phyloP scores from a whole-genome alignment of 2,797 vertebrate genomes.

The Chelmon rostratus region DNA sequence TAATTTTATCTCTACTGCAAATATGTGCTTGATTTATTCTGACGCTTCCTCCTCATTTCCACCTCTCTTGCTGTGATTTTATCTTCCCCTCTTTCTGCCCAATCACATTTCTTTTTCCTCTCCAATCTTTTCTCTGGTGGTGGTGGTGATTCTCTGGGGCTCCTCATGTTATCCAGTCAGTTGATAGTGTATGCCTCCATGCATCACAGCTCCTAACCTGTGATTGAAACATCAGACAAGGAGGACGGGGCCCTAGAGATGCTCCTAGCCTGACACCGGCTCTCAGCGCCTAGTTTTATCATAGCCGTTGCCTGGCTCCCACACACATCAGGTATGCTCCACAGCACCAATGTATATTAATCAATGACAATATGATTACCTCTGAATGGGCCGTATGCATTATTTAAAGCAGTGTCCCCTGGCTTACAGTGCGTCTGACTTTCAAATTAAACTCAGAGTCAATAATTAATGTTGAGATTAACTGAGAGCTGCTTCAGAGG shows the following conservation, averaged over 20 bases:
- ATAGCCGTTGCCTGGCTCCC: constrained; percentile 68
- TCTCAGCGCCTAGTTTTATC: constrained; percentile 78
- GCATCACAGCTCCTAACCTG: constrained; percentile 78
- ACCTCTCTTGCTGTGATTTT: constrained; percentile 37
- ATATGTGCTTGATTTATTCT: constrained; percentile 22
- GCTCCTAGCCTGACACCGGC: constrained; percentile 70
- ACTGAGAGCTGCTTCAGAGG: constrained; percentile 80
- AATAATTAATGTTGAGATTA: constrained; percentile 89
- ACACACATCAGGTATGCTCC: constrained; percentile 83
- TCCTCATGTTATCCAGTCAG: constrained; percentile 79
- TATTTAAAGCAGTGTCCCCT: constrained; percentile 86
- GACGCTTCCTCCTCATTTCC: constrained; percentile 24
- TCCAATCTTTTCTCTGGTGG: constrained; percentile 45
- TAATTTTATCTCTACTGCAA: constrained; percentile 17
- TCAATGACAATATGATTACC: constrained; percentile 87
- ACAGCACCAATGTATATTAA: constrained; percentile 83
- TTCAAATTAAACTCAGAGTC: constrained; percentile 87
- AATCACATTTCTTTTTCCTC: constrained; percentile 47
- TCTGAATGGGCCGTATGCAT: constrained; percentile 86
- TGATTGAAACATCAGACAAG: constrained; percentile 86
- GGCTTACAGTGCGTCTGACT: constrained; percentile 85
- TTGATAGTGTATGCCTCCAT: constrained; percentile 78
- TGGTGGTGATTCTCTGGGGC: constrained; percentile 65
- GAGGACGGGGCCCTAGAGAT: constrained; percentile 79
- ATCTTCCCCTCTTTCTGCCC: constrained; percentile 41